Conservation (phyloP, 2,797 vertebrate genomes). For the Emydoidea blandingii region DNA sequence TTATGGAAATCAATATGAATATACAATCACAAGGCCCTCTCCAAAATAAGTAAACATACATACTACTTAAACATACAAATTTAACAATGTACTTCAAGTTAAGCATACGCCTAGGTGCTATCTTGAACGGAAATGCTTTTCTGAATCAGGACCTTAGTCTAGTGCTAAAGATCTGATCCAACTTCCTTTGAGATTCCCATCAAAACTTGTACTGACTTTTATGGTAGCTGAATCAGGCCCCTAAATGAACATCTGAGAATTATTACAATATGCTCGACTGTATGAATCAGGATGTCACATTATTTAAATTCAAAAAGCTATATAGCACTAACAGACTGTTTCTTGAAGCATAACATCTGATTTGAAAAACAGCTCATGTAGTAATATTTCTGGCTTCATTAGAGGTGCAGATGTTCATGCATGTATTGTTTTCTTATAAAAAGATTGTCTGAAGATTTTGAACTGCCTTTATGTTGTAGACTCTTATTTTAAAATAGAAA, state of each 20-base stretch:
- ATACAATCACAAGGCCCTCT: not conserved
- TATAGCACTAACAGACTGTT: conserved; percentile 22
- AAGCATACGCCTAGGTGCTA: conserved; percentile 9
- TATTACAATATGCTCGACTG: conserved; percentile 27
- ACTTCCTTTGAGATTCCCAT: conserved; percentile 31
- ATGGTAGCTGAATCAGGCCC: conserved; percentile 7
- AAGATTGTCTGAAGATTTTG: conserved; percentile 37
- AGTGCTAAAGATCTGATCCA: conserved; percentile 4
- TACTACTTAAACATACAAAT: not conserved
- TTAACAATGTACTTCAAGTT: not conserved
- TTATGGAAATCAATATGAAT: not conserved
- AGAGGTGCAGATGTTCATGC: conserved; percentile 3
- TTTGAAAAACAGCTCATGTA: conserved; percentile 31
- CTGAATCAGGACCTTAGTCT: conserved; percentile 10
- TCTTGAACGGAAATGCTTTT: conserved; percentile 2
- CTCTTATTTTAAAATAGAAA: conserved; percentile 46
- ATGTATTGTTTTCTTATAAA: conserved; percentile 9
- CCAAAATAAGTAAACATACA: not conserved
- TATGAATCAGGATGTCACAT: conserved; percentile 62
- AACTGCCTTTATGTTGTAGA: not conserved
- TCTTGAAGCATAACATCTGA: conserved; percentile 33
- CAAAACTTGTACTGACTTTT: conserved; percentile 49
- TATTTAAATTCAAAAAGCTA: conserved; percentile 41
- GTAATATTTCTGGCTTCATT: conserved; percentile 19
- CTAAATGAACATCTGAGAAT: conserved; percentile 44